phyloP scores from a whole-genome alignment of 2,797 vertebrate genomes.

The Cetoscarus ocellatus region DNA sequence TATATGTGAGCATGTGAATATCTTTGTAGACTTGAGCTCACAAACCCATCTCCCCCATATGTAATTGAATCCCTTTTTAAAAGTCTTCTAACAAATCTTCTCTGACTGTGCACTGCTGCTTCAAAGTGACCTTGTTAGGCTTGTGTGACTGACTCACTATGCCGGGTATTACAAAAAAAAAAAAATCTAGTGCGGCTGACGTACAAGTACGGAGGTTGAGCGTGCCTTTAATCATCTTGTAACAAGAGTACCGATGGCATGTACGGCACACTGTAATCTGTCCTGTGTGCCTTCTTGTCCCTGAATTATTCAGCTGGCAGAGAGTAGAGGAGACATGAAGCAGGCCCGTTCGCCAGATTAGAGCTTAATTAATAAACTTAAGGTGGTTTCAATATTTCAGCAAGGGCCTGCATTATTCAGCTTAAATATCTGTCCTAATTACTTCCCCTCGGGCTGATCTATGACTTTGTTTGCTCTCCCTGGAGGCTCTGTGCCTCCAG shows the following conservation, averaged over 20 bases:
- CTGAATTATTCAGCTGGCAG: conserved; percentile 72
- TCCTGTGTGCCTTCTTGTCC: conserved; percentile 63
- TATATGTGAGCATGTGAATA: conserved; percentile 10
- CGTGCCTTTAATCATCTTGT: conserved; percentile 72
- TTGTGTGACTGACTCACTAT: conserved; percentile 58
- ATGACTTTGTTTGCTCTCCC: conserved; percentile 73
- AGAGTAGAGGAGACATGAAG: conserved; percentile 67
- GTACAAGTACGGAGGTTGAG: conserved; percentile 41
- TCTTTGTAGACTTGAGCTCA: conserved; percentile 37
- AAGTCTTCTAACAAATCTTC: conserved; percentile 58
- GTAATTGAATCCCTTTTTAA: conserved; percentile 60
- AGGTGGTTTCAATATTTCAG: conserved; percentile 78
- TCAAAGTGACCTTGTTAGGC: conserved; percentile 75
- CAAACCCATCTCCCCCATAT: conserved; percentile 41
- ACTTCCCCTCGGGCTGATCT: conserved; percentile 76
- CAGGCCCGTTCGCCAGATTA: conserved; percentile 72
- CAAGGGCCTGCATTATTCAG: conserved; percentile 76
- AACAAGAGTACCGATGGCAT: conserved; percentile 68
- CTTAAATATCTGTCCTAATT: conserved; percentile 82
- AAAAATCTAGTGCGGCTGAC: conserved; percentile 57
- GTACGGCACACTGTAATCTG: conserved; percentile 53
- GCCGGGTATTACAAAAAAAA: conserved; percentile 30
- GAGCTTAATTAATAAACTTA: conserved; percentile 80
- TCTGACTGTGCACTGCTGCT: conserved; percentile 49
- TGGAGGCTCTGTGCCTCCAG: conserved; percentile 59